Evolutionary conservation across 2,888 invertebrate genomes (phyloP).

Genomic region (Eremobia ochroleuca): DNA sequence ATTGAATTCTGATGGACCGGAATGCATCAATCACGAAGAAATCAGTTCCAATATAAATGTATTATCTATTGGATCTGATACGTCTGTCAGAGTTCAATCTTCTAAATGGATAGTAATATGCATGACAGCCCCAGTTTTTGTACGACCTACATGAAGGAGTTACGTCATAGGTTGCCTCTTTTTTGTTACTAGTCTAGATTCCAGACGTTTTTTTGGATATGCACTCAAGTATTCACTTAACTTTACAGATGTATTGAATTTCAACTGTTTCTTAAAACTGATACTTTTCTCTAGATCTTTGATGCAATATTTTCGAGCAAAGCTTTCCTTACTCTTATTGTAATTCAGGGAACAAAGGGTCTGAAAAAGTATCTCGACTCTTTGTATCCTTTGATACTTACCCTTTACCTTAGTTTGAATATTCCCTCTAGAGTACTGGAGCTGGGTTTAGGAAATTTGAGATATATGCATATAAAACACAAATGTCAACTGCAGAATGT

Average conservation of each 20-base stretch:
- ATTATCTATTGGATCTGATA: slow-evolving; percentile 59
- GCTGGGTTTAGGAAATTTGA: slow-evolving; percentile 47
- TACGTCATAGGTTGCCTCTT: slow-evolving; percentile 26
- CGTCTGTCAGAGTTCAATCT: slow-evolving; percentile 65
- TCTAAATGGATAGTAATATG: slow-evolving; percentile 63
- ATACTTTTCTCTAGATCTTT: slow-evolving; percentile 14
- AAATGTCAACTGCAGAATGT: slow-evolving; percentile 21
- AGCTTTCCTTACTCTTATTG: slow-evolving; percentile 14
- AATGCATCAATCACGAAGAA: slow-evolving; percentile 59
- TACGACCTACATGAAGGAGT: slow-evolving; percentile 48
- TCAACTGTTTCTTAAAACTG: slow-evolving; percentile 17
- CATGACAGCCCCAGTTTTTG: slow-evolving; percentile 55
- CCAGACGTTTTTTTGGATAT: background rate
- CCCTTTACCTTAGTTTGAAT: slow-evolving; percentile 51
- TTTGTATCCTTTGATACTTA: slow-evolving; percentile 50
- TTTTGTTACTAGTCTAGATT: slow-evolving; percentile 32
- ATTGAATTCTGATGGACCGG: slow-evolving; percentile 54
- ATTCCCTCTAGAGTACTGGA: slow-evolving; percentile 32
- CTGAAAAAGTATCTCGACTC: slow-evolving; percentile 46
- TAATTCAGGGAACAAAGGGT: slow-evolving; percentile 41
- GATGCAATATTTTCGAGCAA: slow-evolving; percentile 12
- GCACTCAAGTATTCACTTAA: background rate
- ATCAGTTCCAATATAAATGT: slow-evolving; percentile 63
- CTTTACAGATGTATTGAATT: slow-evolving; percentile 3
- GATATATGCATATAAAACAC: slow-evolving; percentile 20